Percentiles rank a stretch among this genome's conserved stretches.
Conservation (phyloP, 1,140 invertebrate genomes). For the Hirudo medicinalis region DNA sequence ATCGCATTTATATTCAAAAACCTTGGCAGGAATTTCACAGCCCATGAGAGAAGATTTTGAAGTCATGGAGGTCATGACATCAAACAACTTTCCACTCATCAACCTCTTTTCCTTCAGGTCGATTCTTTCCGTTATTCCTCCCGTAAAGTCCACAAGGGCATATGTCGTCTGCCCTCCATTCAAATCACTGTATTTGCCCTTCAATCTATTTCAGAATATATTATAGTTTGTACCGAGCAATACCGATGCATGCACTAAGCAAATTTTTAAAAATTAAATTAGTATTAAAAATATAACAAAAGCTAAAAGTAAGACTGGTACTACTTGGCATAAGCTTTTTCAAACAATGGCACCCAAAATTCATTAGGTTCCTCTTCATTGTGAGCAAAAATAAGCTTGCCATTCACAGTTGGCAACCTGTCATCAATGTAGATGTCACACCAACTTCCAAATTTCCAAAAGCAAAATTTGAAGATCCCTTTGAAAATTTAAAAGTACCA, state of each 20-base stretch:
- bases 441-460: conserved; percentile 85
- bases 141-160: conserved; percentile 51
- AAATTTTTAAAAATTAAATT: not conserved
- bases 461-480: conserved; percentile 45
- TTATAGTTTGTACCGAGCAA: too few species aligned
- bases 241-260: not conserved
- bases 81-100: conserved; percentile 5
- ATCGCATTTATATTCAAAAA: not conserved
- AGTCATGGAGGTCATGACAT: not conserved
- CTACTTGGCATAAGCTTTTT: conserved; percentile 72
- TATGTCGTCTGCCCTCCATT: conserved; percentile 49
- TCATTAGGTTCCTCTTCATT: conserved; percentile 51
- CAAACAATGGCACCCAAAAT: conserved; percentile 65
- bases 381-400: conserved; percentile 58
- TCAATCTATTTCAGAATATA: not conserved
- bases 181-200: conserved; percentile 26
- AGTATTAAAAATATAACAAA: not conserved
- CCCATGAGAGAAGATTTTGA: conserved; percentile 10
- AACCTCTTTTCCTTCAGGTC: conserved; percentile 34
- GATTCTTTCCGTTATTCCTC: conserved; percentile 48
- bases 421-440: conserved; percentile 90
- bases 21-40: conserved; percentile 4
- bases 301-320: not conserved
- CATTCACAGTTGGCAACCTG: conserved; percentile 74
- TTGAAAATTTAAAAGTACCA: not conserved